Conservation (phyloP, 2,797 vertebrate species). For the Melanotaenia parkinsoni region DNA sequence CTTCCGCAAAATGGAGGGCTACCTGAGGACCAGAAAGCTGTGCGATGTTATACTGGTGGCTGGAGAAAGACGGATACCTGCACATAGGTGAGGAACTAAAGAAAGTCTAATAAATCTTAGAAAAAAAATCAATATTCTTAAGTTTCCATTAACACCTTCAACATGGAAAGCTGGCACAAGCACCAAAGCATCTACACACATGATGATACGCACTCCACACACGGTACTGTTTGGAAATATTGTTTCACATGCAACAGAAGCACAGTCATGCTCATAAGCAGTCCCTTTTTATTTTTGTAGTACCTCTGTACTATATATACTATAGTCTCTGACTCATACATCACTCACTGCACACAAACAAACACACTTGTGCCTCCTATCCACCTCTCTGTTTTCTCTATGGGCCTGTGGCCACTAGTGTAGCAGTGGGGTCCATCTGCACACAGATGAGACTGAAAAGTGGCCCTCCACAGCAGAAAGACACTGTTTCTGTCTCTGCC, state of each 20-base stretch:
- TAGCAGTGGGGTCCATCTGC: conserved; percentile 63
- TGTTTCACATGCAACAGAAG: conserved; percentile 17
- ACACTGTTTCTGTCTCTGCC: conserved; percentile 50
- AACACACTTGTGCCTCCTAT: conserved; percentile 24
- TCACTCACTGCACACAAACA: conserved; percentile 23
- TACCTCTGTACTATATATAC: conserved; percentile 35
- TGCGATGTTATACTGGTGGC: conserved; percentile 96
- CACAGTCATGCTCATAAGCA: conserved; percentile 24
- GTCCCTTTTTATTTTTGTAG: conserved; percentile 45
- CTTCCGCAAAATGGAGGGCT: conserved; percentile 97
- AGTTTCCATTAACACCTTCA: background rate
- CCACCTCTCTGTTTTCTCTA: conserved; percentile 30
- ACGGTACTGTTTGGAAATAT: conserved; percentile 15
- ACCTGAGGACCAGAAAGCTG: conserved; percentile 91
- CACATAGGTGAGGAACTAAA: conserved; percentile 88
- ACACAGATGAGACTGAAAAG: conserved; percentile 51
- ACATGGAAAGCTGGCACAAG: background rate
- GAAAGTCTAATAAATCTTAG: background rate
- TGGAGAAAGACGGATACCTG: conserved; percentile 94
- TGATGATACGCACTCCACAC: conserved; percentile 10
- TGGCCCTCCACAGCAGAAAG: conserved; percentile 55
- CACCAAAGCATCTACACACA: background rate
- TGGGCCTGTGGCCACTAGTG: conserved; percentile 59
- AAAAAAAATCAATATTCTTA: background rate
- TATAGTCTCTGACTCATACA: conserved; percentile 56